Evolutionary conservation across 1,140 invertebrate species (phyloP).

Genomic region (Platorchestia sp.): DNA sequence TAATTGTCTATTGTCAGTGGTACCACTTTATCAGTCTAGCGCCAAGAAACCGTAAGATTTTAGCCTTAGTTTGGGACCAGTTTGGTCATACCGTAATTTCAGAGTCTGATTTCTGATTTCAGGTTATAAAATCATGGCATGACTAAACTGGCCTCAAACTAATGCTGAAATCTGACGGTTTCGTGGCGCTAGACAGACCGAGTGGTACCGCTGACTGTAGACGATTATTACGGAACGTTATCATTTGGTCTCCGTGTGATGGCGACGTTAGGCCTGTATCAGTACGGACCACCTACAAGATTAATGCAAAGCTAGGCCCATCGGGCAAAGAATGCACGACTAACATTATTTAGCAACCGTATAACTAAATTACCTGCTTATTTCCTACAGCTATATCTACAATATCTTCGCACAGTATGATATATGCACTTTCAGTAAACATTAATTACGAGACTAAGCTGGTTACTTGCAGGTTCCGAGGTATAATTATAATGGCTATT

Average conservation of each 20-base stretch:
- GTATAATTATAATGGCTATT: conserved; percentile 39
- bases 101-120: too few species aligned
- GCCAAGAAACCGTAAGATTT: too few species aligned
- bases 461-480: conserved; percentile 47
- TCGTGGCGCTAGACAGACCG: too few species aligned
- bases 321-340: conserved; percentile 43
- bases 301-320: conserved; percentile 34
- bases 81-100: too few species aligned
- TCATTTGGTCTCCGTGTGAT: too few species aligned
- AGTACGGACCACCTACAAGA: neutral
- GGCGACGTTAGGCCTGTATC: neutral
- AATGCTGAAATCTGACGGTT: too few species aligned
- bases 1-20: too few species aligned
- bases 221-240: neutral
- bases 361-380: conserved; percentile 51
- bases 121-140: neutral
- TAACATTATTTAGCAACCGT: conserved; percentile 40
- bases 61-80: too few species aligned
- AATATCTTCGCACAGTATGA: conserved; percentile 53
- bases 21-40: too few species aligned
- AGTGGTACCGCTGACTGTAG: too few species aligned
- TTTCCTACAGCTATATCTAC: conserved; percentile 48
- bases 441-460: conserved; percentile 50
- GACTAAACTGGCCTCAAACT: too few species aligned
- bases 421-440: conserved; percentile 53